Conservation (phyloP, 2,888 invertebrate genomes). For the Elgonia sp. region DNA sequence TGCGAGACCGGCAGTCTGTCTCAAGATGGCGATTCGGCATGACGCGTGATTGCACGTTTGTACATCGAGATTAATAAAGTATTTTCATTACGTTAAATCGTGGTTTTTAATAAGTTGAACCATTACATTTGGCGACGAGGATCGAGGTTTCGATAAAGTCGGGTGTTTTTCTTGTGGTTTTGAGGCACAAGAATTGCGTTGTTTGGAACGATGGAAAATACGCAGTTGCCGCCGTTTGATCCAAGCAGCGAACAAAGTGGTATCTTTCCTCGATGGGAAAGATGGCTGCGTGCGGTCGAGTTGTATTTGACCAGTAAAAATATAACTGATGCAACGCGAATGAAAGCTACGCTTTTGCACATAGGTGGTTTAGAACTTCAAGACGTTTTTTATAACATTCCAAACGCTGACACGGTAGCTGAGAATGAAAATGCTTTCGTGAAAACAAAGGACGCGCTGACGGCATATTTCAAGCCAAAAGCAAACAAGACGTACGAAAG, state of each 20-base stretch:
- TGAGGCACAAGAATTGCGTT: not conserved
- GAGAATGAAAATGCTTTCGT: slow-evolving; percentile 41
- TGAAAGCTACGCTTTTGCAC: slow-evolving; percentile 41
- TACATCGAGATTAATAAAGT: too few relatives aligned
- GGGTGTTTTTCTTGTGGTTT: not conserved
- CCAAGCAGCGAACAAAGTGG: slow-evolving; percentile 5
- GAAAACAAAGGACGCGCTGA: slow-evolving; percentile 33
- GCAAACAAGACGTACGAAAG: slow-evolving; percentile 82
- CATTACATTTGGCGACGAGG: slow-evolving; percentile 15
- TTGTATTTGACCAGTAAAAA: slow-evolving; percentile 16
- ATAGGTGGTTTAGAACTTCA: slow-evolving; percentile 19
- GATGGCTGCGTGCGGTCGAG: slow-evolving; percentile 40
- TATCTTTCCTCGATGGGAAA: slow-evolving; percentile 40
- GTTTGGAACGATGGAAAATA: not conserved
- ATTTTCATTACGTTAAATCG: not conserved
- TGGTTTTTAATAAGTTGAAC: not conserved
- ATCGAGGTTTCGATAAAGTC: not conserved
- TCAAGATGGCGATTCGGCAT: too few relatives aligned
- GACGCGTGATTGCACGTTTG: too few relatives aligned
- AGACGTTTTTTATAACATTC: slow-evolving; percentile 64
- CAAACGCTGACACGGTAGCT: slow-evolving; percentile 15
- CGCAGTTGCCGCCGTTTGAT: slow-evolving; percentile 18
- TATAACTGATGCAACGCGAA: not conserved
- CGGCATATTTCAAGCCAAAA: slow-evolving; percentile 79
- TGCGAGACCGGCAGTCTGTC: too few relatives aligned